These are phyloP conservation scores for Hoplostethus atlanticus DNA, from an alignment of 2,797 vertebrate genomes.

Conservation along the genomic window DNA sequence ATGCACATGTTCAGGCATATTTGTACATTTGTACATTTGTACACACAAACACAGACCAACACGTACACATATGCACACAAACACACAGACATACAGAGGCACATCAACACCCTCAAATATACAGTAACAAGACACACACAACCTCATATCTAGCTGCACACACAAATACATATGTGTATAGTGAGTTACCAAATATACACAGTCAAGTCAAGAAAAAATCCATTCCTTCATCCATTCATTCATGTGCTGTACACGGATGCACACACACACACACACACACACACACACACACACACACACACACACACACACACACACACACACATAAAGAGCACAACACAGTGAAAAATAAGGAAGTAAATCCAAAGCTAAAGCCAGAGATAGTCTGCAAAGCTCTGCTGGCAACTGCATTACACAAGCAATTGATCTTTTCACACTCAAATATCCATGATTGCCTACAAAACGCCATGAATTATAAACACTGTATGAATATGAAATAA, in stretches of 20 bases:
- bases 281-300: neutral
- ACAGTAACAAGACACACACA: neutral
- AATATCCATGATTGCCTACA: constrained; percentile 30
- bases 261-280: too few species aligned
- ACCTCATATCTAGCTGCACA: neutral
- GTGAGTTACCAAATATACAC: neutral
- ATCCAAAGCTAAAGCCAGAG: constrained; percentile 14
- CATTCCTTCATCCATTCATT: too few species aligned
- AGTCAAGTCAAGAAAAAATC: neutral
- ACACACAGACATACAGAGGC: neutral
- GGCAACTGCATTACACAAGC: constrained; percentile 10
- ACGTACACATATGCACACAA: neutral
- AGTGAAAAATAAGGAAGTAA: constrained; percentile 5
- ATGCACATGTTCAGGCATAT: neutral
- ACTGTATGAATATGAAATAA: constrained; percentile 6
- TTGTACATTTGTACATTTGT: neutral
- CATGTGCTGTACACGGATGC: too few species aligned
- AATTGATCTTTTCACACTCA: constrained; percentile 29
- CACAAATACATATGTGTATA: neutral
- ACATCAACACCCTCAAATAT: neutral
- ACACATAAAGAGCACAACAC: neutral
- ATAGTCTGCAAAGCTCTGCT: constrained; percentile 17
- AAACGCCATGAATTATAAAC: constrained; percentile 20
- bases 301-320: constrained; percentile 12
- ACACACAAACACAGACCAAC: neutral